These are phyloP conservation scores for Elmis aenea DNA, from an alignment of 2,888 invertebrate species.

Conservation along the genomic window DNA sequence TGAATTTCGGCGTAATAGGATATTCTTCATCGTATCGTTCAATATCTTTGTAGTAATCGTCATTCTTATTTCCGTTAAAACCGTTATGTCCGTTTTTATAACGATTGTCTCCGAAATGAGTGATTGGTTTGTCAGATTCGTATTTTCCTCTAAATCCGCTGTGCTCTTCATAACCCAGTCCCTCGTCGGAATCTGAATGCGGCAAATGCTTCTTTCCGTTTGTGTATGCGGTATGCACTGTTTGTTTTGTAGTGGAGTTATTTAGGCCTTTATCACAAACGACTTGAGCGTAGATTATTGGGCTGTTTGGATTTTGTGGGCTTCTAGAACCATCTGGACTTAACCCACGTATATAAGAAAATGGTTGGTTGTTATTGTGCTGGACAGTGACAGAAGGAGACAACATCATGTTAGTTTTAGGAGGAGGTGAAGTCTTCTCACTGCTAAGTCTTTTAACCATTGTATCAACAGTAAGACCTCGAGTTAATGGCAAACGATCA, in stretches of 20 bases:
- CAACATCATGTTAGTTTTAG: conserved; percentile 53
- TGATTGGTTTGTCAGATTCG: conserved; percentile 31
- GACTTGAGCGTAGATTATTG: conserved; percentile 75
- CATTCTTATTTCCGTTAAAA: conserved; percentile 42
- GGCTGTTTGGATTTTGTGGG: conserved; percentile 39
- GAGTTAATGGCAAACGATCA: conserved; percentile 63
- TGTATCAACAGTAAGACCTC: conserved; percentile 69
- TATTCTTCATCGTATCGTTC: conserved; percentile 47
- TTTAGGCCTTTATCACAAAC: conserved; percentile 47
- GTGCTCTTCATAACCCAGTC: conserved; percentile 66
- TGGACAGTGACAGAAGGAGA: conserved; percentile 57
- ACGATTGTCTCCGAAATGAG: conserved; percentile 48
- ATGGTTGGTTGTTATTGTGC: conserved; percentile 71
- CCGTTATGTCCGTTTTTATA: conserved; percentile 19
- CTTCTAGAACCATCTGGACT: conserved; percentile 43
- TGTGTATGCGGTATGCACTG: conserved; percentile 51
- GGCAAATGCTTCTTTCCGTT: conserved; percentile 50
- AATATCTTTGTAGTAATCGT: conserved; percentile 46
- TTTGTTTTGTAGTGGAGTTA: conserved; percentile 42
- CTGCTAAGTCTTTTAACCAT: conserved; percentile 71
- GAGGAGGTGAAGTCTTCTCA: conserved; percentile 62
- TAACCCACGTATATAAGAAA: conserved; percentile 67
- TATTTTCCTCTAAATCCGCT: conserved; percentile 40
- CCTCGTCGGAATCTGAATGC: conserved; percentile 74
- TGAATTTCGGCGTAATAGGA: conserved; percentile 59